Conservation (phyloP, 2,888 invertebrate genomes). For the Aporophyla lueneburgensis region DNA sequence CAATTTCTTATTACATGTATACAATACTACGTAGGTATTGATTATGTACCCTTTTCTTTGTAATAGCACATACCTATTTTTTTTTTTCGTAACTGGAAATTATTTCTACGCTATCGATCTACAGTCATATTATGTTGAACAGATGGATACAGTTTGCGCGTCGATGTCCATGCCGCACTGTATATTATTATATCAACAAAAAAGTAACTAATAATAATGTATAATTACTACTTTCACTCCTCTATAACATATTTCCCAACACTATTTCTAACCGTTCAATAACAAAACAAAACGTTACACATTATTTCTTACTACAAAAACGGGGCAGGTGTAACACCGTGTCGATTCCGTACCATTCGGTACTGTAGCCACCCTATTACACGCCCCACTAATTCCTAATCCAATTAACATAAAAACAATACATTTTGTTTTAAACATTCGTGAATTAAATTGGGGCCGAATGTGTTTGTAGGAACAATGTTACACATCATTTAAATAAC, state of each 20-base stretch:
- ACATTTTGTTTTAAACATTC: conserved; percentile 59
- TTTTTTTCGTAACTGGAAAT: no score
- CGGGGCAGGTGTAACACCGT: conserved; percentile 27
- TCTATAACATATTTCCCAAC: neutral
- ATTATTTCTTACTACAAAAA: conserved; percentile 24
- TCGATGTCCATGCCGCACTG: no score
- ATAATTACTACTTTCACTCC: neutral
- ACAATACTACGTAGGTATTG: no score
- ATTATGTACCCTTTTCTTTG: no score
- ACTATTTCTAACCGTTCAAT: conserved; percentile 8
- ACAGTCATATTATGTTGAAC: no score
- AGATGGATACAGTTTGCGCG: no score
- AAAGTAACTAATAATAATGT: neutral
- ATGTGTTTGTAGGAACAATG: conserved; percentile 65
- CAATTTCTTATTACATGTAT: no score
- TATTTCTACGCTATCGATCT: no score
- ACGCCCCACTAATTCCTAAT: conserved; percentile 62
- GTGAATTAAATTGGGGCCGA: conserved; percentile 66
- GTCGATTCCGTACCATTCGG: conserved; percentile 50
- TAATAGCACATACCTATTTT: no score
- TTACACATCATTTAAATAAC: conserved; percentile 12
- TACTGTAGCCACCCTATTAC: conserved; percentile 57
- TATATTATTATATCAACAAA: neutral
- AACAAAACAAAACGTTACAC: conserved; percentile 28
- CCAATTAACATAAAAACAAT: conserved; percentile 67